Evolutionary conservation across 2,888 invertebrate species (phyloP).

Genomic region (Tineola bisselliella): DNA sequence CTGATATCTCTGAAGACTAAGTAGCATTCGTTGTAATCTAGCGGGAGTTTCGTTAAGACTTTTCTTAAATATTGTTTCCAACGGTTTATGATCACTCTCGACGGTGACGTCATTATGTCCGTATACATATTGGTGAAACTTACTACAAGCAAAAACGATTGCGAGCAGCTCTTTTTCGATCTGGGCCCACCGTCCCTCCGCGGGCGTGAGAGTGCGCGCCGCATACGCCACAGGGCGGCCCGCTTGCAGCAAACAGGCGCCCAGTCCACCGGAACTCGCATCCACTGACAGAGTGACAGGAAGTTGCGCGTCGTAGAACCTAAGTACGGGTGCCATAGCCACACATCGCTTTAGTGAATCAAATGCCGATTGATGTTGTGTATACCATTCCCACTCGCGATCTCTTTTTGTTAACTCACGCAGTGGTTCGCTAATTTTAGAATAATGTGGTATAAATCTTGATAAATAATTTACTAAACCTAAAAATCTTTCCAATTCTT

Average conservation of each 20-base stretch:
- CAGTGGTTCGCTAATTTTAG: slow-evolving; percentile 4
- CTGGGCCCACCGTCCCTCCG: slow-evolving; percentile 17
- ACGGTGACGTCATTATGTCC: slow-evolving; percentile 21
- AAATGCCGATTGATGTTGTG: slow-evolving; percentile 11
- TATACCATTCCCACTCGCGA: slow-evolving; percentile 12
- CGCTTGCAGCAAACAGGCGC: slow-evolving; percentile 16
- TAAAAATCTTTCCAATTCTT: no score
- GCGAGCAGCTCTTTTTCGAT: slow-evolving; percentile 21
- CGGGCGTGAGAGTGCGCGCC: slow-evolving; percentile 17
- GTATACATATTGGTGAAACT: slow-evolving; percentile 20
- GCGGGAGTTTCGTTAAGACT: slow-evolving; percentile 20
- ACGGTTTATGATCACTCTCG: slow-evolving; percentile 27
- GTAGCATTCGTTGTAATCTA: slow-evolving; percentile 25
- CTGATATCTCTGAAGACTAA: slow-evolving; percentile 23
- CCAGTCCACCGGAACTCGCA: slow-evolving; percentile 15
- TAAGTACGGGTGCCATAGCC: slow-evolving; percentile 14
- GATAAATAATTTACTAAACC: slow-evolving; percentile 15
- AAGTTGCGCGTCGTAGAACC: slow-evolving; percentile 14
- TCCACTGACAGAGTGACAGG: slow-evolving; percentile 17
- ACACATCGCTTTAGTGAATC: slow-evolving; percentile 10
- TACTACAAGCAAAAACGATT: slow-evolving; percentile 18
- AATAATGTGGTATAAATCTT: slow-evolving; percentile 14
- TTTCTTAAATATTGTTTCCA: slow-evolving; percentile 26
- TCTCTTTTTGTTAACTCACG: slow-evolving; percentile 15
- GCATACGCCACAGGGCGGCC: slow-evolving; percentile 16